phyloP scores from a whole-genome alignment of 2,888 invertebrate genomes.

The Xanthia icteritia region DNA sequence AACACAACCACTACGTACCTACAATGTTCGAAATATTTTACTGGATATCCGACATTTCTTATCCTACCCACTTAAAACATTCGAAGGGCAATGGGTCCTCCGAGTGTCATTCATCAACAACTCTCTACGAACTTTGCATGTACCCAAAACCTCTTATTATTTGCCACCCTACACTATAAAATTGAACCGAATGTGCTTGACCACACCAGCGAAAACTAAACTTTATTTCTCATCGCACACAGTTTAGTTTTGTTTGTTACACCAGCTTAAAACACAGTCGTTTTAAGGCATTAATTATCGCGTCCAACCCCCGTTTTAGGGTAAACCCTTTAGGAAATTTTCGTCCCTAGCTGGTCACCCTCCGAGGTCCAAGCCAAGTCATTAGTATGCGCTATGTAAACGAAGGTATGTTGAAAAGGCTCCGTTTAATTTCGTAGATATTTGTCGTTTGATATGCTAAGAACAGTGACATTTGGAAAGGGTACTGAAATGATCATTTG shows the following conservation, averaged over 20 bases:
- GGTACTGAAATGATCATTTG: slow-evolving; percentile 59
- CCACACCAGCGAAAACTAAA: slow-evolving; percentile 56
- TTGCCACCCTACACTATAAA: slow-evolving; percentile 88
- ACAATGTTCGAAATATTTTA: slow-evolving; percentile 84
- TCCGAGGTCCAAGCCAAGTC: slow-evolving; percentile 84
- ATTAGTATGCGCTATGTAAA: slow-evolving; percentile 86
- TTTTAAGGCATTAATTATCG: slow-evolving; percentile 89
- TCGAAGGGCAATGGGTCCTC: slow-evolving; percentile 90
- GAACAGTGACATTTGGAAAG: slow-evolving; percentile 60
- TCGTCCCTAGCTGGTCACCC: slow-evolving; percentile 89
- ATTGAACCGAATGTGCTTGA: slow-evolving; percentile 84
- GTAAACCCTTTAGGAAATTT: slow-evolving; percentile 89
- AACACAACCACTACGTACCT: slow-evolving; percentile 64
- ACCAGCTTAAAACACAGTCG: slow-evolving; percentile 79
- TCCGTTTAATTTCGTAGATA: slow-evolving; percentile 79
- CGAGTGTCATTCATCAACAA: slow-evolving; percentile 90
- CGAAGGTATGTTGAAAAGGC: slow-evolving; percentile 84
- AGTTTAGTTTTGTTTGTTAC: slow-evolving; percentile 64
- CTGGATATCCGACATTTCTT: slow-evolving; percentile 89
- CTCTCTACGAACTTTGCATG: slow-evolving; percentile 87
- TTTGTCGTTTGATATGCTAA: slow-evolving; percentile 75
- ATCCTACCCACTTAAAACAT: slow-evolving; percentile 89
- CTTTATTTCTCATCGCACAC: slow-evolving; percentile 63
- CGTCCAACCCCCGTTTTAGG: slow-evolving; percentile 85
- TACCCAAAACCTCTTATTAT: slow-evolving; percentile 87